These are phyloP conservation scores for Calliphora vomitoria DNA, from an alignment of 2,888 invertebrate species.

Conservation along the genomic window DNA sequence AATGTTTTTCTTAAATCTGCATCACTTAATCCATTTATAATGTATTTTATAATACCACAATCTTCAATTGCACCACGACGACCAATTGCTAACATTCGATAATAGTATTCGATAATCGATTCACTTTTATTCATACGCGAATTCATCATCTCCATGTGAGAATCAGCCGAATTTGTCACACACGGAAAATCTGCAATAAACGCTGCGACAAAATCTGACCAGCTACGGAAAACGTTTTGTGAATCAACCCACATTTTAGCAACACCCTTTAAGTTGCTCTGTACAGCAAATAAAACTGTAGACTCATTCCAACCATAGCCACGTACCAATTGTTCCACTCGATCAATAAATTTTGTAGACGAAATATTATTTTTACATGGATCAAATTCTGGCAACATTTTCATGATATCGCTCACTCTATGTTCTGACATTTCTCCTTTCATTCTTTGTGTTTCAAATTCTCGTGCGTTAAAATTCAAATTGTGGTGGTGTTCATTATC, in stretches of 20 bases:
- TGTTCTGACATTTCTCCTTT: not conserved
- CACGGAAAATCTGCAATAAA: slow-evolving; percentile 67
- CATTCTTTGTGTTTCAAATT: not conserved
- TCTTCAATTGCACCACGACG: slow-evolving; percentile 19
- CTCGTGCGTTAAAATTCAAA: not conserved
- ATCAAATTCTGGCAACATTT: slow-evolving; percentile 52
- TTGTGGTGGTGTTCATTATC: not conserved
- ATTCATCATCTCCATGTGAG: slow-evolving; percentile 66
- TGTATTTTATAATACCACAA: slow-evolving; percentile 28
- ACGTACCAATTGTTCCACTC: slow-evolving; percentile 56
- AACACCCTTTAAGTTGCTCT: slow-evolving; percentile 63
- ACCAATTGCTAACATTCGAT: slow-evolving; percentile 26
- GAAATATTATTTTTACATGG: slow-evolving; percentile 29
- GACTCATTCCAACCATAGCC: slow-evolving; percentile 66
- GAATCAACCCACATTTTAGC: slow-evolving; percentile 66
- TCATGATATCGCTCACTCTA: slow-evolving; percentile 25
- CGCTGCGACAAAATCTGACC: slow-evolving; percentile 51
- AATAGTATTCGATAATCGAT: slow-evolving; percentile 60
- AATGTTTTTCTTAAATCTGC: slow-evolving; percentile 1
- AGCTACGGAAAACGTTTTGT: slow-evolving; percentile 49
- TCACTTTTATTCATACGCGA: slow-evolving; percentile 36
- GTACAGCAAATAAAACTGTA: slow-evolving; percentile 57
- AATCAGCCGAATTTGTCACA: slow-evolving; percentile 54
- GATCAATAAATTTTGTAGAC: slow-evolving; percentile 47
- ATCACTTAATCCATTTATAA: slow-evolving; percentile 18